Conservation (phyloP, 2,113 vertebrate genomes). For the Sciurus niger region DNA sequence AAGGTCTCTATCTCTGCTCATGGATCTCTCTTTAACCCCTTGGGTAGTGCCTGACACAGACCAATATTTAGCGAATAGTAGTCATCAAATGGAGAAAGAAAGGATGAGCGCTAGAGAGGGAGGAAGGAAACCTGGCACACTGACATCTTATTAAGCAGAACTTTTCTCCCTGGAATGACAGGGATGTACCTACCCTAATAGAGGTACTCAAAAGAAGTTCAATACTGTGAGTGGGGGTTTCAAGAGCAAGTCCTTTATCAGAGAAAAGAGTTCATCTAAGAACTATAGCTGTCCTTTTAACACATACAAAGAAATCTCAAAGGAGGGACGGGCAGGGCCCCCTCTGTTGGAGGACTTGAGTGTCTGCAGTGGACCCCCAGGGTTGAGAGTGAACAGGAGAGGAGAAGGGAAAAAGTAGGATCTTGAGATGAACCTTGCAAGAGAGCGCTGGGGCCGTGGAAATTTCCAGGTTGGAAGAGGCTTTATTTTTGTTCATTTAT, state of each 20-base stretch:
- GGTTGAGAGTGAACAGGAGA: not conserved
- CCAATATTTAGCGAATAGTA: not conserved
- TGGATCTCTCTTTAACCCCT: not conserved
- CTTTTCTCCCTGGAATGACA: not conserved
- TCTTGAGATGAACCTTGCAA: not conserved
- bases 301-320: not conserved
- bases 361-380: not conserved
- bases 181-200: not conserved
- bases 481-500: not conserved
- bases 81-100: not conserved
- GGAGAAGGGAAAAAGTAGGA: not conserved
- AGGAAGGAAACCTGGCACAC: not conserved
- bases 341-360: not conserved
- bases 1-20: not conserved
- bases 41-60: not conserved
- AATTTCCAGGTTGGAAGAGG: not conserved
- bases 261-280: not conserved
- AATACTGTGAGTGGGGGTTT: not conserved
- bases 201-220: not conserved
- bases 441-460: not conserved
- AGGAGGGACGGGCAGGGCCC: accelerated
- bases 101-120: too few species aligned
- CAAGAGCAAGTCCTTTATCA: not conserved
- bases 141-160: not conserved
- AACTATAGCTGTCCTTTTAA: not conserved